Conservation (phyloP, 2,113 vertebrate species). For the Eulacestoma nigropectus region DNA sequence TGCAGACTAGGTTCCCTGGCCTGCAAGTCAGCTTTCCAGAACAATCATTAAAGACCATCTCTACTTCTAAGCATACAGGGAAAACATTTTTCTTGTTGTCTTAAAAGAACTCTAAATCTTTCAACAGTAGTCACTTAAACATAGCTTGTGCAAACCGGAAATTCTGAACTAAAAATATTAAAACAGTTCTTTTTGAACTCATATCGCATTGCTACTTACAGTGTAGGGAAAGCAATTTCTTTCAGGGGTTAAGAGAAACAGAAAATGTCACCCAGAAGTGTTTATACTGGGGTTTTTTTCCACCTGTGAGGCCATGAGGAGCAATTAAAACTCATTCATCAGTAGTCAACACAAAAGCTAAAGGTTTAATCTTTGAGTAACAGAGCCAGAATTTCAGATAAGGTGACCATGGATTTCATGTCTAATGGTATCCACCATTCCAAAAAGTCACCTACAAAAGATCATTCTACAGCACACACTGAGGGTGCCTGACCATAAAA, state of each 20-base stretch:
- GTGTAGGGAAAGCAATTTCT: neutral
- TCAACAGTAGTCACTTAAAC: neutral
- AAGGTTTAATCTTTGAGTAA: neutral
- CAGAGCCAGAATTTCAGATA: neutral
- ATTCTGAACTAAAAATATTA: neutral
- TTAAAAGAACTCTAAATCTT: neutral
- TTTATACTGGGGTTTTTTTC: neutral
- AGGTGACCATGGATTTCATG: neutral
- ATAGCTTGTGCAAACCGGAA: neutral
- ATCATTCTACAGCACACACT: neutral
- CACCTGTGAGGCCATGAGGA: neutral
- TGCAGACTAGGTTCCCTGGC: neutral
- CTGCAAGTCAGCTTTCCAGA: neutral
- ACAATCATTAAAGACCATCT: neutral
- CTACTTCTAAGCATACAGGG: neutral
- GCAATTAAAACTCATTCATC: neutral
- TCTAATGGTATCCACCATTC: neutral
- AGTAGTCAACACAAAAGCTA: neutral
- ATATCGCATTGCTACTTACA: neutral
- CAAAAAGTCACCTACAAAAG: neutral
- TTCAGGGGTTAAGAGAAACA: neutral
- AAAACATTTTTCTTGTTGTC: neutral
- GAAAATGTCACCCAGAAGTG: neutral
- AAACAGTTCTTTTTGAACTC: neutral
- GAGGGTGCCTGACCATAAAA: neutral